These are phyloP conservation scores for Rhagonycha fulva DNA, from an alignment of 2,888 invertebrate species.

Conservation along the genomic window DNA sequence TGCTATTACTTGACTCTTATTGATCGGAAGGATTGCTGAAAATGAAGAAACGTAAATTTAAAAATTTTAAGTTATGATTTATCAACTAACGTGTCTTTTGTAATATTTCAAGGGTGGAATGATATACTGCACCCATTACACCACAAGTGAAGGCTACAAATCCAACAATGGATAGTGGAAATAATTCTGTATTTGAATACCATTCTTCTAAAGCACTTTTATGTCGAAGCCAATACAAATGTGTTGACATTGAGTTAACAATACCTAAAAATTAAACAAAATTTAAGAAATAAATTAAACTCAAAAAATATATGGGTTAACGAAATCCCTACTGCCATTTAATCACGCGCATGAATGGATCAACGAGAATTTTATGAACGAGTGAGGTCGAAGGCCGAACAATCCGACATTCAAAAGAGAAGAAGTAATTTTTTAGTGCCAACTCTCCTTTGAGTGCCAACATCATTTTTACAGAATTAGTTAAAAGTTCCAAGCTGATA, in stretches of 20 bases:
- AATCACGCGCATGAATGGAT: too few relatives aligned
- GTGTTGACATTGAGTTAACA: constrained; percentile 35
- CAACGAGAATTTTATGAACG: too few relatives aligned
- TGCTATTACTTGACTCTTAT: constrained; percentile 56
- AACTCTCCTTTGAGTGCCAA: too few relatives aligned
- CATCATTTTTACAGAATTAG: too few relatives aligned
- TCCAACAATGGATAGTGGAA: constrained; percentile 58
- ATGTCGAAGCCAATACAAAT: constrained; percentile 39
- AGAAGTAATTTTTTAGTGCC: too few relatives aligned
- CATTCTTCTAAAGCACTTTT: constrained; percentile 53
- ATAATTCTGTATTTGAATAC: constrained; percentile 57
- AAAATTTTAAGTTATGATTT: not conserved
- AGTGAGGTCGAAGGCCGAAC: too few relatives aligned
- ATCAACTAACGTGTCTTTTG: constrained; percentile 34
- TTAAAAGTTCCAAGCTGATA: too few relatives aligned
- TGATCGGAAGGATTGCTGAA: constrained; percentile 57
- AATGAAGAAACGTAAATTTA: constrained; percentile 29
- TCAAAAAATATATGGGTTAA: too few relatives aligned
- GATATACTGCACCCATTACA: constrained; percentile 56
- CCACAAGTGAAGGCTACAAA: constrained; percentile 58
- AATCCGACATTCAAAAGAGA: too few relatives aligned
- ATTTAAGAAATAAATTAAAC: not conserved
- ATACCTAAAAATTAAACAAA: constrained; percentile 35
- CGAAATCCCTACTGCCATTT: too few relatives aligned
- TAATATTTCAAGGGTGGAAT: constrained; percentile 41